These are phyloP conservation scores for Ischnura elegans DNA, from an alignment of 2,888 invertebrate species.

Conservation along the genomic window DNA sequence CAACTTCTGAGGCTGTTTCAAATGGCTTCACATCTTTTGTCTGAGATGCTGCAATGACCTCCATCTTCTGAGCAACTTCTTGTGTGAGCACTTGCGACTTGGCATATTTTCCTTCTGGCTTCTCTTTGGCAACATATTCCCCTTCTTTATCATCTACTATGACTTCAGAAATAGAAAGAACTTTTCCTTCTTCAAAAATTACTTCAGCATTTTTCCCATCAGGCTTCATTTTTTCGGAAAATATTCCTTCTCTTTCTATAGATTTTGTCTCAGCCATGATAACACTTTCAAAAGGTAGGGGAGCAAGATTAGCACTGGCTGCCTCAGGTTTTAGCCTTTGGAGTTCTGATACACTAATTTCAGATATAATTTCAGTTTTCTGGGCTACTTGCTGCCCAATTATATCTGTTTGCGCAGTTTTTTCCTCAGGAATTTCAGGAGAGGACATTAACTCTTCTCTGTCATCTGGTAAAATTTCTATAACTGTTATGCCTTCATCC, in stretches of 20 bases:
- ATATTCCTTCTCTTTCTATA: conserved; percentile 80
- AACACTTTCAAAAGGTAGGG: conserved; percentile 73
- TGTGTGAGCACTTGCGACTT: conserved; percentile 10
- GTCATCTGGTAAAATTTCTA: conserved; percentile 79
- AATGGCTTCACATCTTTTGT: conserved; percentile 24
- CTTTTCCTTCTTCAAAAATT: conserved; percentile 75
- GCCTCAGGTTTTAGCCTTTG: not conserved
- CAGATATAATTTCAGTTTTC: conserved; percentile 54
- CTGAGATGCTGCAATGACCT: conserved; percentile 66
- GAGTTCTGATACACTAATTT: conserved; percentile 59
- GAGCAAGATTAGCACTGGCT: conserved; percentile 37
- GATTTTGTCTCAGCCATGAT: conserved; percentile 73
- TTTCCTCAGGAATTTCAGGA: conserved; percentile 77
- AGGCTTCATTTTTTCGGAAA: conserved; percentile 77
- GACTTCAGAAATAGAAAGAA: conserved; percentile 75
- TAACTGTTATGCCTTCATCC: conserved; percentile 70
- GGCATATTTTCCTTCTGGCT: conserved; percentile 53
- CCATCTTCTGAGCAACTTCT: conserved; percentile 77
- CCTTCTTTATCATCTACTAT: conserved; percentile 76
- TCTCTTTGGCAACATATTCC: conserved; percentile 34
- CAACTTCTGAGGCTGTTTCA: conserved; percentile 72
- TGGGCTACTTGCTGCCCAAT: conserved; percentile 51
- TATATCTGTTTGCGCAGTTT: conserved; percentile 77
- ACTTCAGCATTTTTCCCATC: conserved; percentile 79
- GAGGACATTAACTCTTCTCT: conserved; percentile 79